A percentile compares a stretch with the other conserved stretches of the same genome.
Evolutionary conservation across 2,797 vertebrate species (phyloP).

Genomic region (Cuniculus paca): DNA sequence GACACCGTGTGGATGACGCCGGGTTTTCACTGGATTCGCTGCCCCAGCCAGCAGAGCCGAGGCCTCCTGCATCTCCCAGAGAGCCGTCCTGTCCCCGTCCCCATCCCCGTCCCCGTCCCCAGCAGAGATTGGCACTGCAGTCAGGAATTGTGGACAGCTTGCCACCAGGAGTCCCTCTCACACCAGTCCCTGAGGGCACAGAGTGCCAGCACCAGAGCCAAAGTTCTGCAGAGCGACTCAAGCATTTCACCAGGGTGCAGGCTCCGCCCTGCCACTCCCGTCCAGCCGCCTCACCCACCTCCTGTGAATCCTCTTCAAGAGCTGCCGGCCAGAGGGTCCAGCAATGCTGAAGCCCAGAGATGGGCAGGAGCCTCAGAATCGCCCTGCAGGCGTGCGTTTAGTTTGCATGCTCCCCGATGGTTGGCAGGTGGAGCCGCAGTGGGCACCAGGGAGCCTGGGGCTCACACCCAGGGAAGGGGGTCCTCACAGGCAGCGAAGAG

Average conservation of each 20-base stretch:
- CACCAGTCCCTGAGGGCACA: accelerated
- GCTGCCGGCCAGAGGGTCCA: accelerated
- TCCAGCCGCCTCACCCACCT: accelerated
- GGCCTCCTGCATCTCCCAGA: background rate
- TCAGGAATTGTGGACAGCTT: background rate
- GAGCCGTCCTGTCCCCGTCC: too few relatives aligned
- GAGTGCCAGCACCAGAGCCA: accelerated
- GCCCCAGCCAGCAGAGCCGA: background rate
- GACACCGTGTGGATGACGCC: too few relatives aligned
- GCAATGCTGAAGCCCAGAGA: accelerated
- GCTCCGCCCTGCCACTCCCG: accelerated
- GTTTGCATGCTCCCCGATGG: background rate
- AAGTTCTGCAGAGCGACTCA: accelerated
- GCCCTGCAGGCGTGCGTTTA: background rate
- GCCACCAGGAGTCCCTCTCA: accelerated
- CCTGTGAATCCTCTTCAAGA: accelerated
- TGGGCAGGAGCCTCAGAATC: accelerated
- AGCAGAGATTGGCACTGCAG: accelerated
- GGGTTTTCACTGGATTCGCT: accelerated
- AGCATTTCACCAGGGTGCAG: accelerated
- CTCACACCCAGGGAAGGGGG: accelerated
- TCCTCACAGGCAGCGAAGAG: accelerated
- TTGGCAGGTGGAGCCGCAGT: background rate
- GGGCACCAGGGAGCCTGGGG: background rate
- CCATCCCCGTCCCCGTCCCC: too few relatives aligned